Evolutionary conservation across 2,797 vertebrate genomes (phyloP), one percentile per base, ranked within the genome.

Genomic region (Psittacula derbiana): DNA sequence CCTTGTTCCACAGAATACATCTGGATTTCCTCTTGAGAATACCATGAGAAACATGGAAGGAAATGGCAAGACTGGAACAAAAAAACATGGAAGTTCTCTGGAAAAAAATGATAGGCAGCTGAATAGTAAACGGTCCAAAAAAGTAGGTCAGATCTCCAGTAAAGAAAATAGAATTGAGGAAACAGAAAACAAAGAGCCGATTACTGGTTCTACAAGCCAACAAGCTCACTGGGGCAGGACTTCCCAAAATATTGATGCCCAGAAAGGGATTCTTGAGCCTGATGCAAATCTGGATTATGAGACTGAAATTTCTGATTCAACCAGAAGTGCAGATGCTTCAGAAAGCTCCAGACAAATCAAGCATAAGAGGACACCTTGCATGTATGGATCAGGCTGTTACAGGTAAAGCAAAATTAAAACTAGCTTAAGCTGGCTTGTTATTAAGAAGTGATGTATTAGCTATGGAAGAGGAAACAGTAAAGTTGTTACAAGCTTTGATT

Each of bases 331-430:
- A 72, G 88, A 89, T 80, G 76, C 93, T 94, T 81, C 78, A 80
- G 94, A 86, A 88, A 83, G 19, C 90, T 96, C 91, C 93, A 92
- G 88, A 81, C 80, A 95, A 78, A 95, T 66, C 57, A 91, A 94
- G 33, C 72, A 3, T 71, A 97, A 88, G 86, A 98, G 99, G 81
- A 96, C 76, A 5, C 90, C 98, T 58, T 99, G 99, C 98, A 98
- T 98, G 25, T 99, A 99, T 78, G 99, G 99, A 94, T 97, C 92
- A 89, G 97, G 92, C 86, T 99, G 99, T 97, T 99, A 99, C 98
- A 99, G 99, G 99, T 99, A 98, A 90, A 88, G 12, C 52, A 49
- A 87, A 96, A 88, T 66, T 81, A 71, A 62, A 91, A 83, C 61
- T 41, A 62, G 40, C 13, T 78, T 30, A 69, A 88, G 83, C 23